Conservation (phyloP, 1,140 invertebrate species). For the Panagrolaimus sp. region DNA sequence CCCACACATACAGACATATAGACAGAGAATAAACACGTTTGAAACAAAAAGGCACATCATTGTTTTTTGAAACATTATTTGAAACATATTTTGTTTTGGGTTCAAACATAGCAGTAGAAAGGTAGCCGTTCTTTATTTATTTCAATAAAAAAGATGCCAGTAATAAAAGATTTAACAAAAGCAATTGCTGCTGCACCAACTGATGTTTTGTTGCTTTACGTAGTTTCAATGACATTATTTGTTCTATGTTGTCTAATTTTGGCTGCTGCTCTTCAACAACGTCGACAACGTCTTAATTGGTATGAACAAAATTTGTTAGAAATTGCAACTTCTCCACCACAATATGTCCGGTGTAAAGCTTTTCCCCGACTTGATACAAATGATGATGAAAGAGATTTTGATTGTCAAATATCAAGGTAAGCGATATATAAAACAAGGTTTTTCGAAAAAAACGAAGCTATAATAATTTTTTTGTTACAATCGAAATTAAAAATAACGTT, state of each 20-base stretch:
- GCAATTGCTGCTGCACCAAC: no score
- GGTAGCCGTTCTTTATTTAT: no score
- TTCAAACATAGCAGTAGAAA: no score
- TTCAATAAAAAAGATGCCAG: no score
- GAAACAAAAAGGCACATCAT: no score
- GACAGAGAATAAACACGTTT: no score
- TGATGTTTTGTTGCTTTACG: slow-evolving; percentile 24
- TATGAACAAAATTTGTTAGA: slow-evolving; percentile 53
- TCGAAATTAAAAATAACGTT: slow-evolving; percentile 10
- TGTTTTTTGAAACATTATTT: slow-evolving; percentile 31
- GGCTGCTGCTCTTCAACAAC: slow-evolving; percentile 30
- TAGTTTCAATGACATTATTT: slow-evolving; percentile 23
- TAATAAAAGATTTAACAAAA: no score
- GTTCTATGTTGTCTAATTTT: slow-evolving; percentile 23
- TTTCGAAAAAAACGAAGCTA: slow-evolving; percentile 8
- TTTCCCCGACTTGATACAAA: slow-evolving; percentile 48
- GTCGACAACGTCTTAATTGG: slow-evolving; percentile 40
- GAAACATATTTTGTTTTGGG: slow-evolving; percentile 28
- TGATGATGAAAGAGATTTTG: slow-evolving; percentile 29
- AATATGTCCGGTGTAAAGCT: slow-evolving; percentile 51
- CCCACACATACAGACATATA: no score
- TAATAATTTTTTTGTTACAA: neutral
- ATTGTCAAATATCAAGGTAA: neutral
- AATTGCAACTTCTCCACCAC: slow-evolving; percentile 29
- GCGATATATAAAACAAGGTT: no score